Evolutionary conservation across 2,888 invertebrate species (phyloP).

Genomic region (Polydrusus cervinus): DNA sequence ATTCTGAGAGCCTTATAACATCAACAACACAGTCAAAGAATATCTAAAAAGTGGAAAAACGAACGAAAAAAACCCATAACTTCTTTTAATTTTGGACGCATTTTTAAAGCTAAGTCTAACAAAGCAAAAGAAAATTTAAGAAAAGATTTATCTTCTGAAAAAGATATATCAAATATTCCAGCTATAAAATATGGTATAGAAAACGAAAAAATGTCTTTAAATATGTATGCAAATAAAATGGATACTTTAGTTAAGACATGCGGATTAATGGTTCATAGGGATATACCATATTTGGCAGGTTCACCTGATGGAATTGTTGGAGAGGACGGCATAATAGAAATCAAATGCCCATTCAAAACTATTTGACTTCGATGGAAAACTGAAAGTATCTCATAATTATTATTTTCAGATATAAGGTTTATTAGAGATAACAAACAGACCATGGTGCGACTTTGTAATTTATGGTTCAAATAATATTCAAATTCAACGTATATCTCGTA

Average conservation of each 20-base stretch:
- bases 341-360: slow-evolving; percentile 8
- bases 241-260: background rate
- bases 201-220: slow-evolving; percentile 12
- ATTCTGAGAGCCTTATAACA: background rate
- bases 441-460: slow-evolving; percentile 23
- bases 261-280: slow-evolving; percentile 17
- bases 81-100: slow-evolving; percentile 15
- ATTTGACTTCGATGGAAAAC: background rate
- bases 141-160: background rate
- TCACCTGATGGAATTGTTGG: slow-evolving; percentile 20
- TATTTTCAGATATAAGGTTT: slow-evolving; percentile 14
- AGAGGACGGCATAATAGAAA: slow-evolving; percentile 14
- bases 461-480: background rate
- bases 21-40: background rate
- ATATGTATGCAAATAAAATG: background rate
- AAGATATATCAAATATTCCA: background rate
- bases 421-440: slow-evolving; percentile 5
- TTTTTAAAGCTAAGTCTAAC: background rate
- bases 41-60: background rate
- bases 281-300: slow-evolving; percentile 7
- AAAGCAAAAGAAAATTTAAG: background rate
- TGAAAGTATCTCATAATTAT: slow-evolving; percentile 13
- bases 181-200: slow-evolving; percentile 6
- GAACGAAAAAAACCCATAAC: slow-evolving; percentile 6
- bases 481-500: background rate